phyloP scores from a whole-genome alignment of 2,888 invertebrate genomes.

The Bibio marci region DNA sequence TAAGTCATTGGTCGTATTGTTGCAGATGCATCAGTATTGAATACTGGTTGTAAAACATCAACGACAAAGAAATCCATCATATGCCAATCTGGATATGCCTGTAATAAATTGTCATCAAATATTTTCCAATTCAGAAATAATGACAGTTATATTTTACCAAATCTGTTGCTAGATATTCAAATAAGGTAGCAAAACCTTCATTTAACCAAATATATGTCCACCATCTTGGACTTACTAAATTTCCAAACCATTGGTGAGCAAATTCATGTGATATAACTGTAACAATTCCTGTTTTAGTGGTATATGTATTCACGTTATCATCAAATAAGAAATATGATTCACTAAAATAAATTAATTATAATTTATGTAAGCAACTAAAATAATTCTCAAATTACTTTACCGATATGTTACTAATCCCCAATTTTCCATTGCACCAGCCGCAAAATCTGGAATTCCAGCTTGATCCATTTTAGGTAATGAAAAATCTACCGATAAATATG shows the following conservation, averaged over 20 bases:
- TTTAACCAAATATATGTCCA: slow-evolving; percentile 43
- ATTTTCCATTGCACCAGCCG: slow-evolving; percentile 61
- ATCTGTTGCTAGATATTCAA: slow-evolving; percentile 43
- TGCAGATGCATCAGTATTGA: slow-evolving; percentile 52
- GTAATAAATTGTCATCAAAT: too few relatives aligned
- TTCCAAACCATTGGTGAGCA: slow-evolving; percentile 67
- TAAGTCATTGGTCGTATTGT: slow-evolving; percentile 67
- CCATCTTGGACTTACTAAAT: slow-evolving; percentile 49
- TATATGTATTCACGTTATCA: not conserved
- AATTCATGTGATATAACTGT: slow-evolving; percentile 40
- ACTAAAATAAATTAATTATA: too few relatives aligned
- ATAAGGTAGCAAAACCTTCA: slow-evolving; percentile 55
- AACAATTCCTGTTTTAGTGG: slow-evolving; percentile 19
- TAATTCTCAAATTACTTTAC: too few relatives aligned
- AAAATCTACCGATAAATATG: slow-evolving; percentile 28
- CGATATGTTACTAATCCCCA: slow-evolving; percentile 50
- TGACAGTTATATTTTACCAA: too few relatives aligned
- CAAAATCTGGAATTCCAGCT: slow-evolving; percentile 61
- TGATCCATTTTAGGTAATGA: slow-evolving; percentile 32
- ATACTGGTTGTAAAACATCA: slow-evolving; percentile 54
- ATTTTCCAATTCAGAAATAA: too few relatives aligned
- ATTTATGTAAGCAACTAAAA: too few relatives aligned
- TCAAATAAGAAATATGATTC: not conserved
- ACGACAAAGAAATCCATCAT: slow-evolving; percentile 59
- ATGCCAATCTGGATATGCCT: slow-evolving; percentile 47